A percentile compares a stretch with the other conserved stretches of the same genome.
Evolutionary conservation across 2,797 vertebrate genomes (phyloP).

Genomic region (Manis pentadactyla): DNA sequence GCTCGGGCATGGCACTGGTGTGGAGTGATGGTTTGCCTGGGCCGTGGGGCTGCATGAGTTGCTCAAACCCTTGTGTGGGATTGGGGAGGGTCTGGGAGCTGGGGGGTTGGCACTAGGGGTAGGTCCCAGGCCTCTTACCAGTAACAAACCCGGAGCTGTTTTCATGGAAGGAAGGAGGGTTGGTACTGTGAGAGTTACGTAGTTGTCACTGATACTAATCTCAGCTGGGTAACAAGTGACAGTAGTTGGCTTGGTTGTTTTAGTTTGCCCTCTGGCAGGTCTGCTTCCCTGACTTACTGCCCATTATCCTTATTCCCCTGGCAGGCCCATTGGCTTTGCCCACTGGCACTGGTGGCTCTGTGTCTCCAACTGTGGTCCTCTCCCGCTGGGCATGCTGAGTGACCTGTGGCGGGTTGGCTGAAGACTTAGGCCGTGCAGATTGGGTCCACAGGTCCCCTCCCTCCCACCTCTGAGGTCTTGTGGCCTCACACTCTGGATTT

Average conservation of each 20-base stretch:
- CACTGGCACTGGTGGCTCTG: not conserved
- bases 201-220: not conserved
- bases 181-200: not conserved
- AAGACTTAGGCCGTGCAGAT: too few relatives aligned
- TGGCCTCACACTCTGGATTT: not conserved
- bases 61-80: not conserved
- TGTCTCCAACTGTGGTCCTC: not conserved
- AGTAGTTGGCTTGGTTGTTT: not conserved
- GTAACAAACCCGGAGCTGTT: not conserved
- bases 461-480: not conserved
- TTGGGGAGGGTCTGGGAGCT: not conserved
- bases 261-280: not conserved
- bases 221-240: not conserved
- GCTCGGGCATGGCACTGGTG: not conserved
- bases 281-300: not conserved
- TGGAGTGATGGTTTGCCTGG: not conserved
- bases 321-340: not conserved
- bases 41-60: not conserved
- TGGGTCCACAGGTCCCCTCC: not conserved
- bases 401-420: accelerated
- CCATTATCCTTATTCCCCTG: not conserved
- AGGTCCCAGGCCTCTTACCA: not conserved
- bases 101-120: not conserved
- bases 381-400: not conserved
- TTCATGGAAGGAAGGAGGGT: not conserved